Evolutionary conservation across 2,113 vertebrate genomes (phyloP).

Genomic region (Pyxicephalus adspersus): DNA sequence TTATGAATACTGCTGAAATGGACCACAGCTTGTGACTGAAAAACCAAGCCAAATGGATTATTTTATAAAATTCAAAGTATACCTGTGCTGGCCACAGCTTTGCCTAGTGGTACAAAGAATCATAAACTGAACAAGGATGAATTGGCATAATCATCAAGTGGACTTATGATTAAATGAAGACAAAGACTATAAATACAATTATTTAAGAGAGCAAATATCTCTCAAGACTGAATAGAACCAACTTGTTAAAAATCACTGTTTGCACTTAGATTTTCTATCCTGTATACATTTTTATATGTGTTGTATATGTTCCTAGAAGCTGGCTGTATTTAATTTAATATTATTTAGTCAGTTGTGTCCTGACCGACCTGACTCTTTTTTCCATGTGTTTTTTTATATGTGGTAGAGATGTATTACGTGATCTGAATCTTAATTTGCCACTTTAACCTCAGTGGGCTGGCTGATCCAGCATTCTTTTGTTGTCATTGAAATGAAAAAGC

Average conservation of each 20-base stretch:
- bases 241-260: conserved; percentile 22
- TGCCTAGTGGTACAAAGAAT: not conserved
- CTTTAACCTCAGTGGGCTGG: not conserved
- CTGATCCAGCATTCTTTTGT: conserved; percentile 30
- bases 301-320: conserved; percentile 6
- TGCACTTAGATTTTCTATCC: conserved; percentile 32
- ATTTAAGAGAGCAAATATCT: not conserved
- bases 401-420: conserved; percentile 13
- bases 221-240: not conserved
- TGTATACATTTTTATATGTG: conserved; percentile 10
- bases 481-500: conserved; percentile 6
- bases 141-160: not conserved
- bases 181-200: not conserved
- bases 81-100: conserved; percentile 4
- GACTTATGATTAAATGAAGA: not conserved
- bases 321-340: conserved; percentile 34
- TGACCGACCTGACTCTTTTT: not conserved
- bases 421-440: conserved; percentile 7
- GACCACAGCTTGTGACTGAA: not conserved
- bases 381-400: conserved; percentile 11
- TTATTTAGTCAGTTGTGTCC: not conserved
- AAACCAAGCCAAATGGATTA: not conserved
- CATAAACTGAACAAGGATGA: not conserved
- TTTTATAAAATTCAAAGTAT: not conserved
- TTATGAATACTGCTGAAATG: not conserved